Evolutionary conservation across 2,888 invertebrate species (phyloP).

Genomic region (Neuroscelio doddi): DNA sequence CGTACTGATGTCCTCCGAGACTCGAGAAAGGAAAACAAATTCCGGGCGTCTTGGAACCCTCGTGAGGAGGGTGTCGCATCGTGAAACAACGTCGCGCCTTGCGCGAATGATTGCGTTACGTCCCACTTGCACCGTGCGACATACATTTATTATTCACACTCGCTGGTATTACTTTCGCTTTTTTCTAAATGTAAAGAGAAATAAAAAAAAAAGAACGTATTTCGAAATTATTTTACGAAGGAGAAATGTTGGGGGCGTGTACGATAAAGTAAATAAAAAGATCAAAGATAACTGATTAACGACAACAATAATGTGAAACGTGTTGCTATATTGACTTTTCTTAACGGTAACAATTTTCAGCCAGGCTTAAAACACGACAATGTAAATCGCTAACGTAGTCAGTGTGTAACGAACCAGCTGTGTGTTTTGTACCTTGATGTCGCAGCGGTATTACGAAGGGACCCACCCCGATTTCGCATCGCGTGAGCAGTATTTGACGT

Average conservation of each 20-base stretch:
- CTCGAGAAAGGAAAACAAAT: constrained; percentile 38
- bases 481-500: constrained; percentile 37
- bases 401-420: constrained; percentile 33
- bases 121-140: constrained; percentile 51
- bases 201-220: no score
- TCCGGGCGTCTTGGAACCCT: constrained; percentile 46
- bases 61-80: constrained; percentile 51
- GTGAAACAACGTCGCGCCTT: constrained; percentile 56
- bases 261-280: no score
- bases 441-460: constrained; percentile 29
- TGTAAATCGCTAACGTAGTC: constrained; percentile 29
- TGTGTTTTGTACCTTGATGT: constrained; percentile 41
- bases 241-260: no score
- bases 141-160: constrained; percentile 63
- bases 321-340: constrained; percentile 15
- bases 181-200: constrained; percentile 21
- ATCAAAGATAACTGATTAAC: no score
- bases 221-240: no score
- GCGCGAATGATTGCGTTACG: constrained; percentile 65
- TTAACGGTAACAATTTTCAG: constrained; percentile 14
- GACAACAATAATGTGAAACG: neutral
- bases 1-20: constrained; percentile 43
- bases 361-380: constrained; percentile 9
- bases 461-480: constrained; percentile 35
- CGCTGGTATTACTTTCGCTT: constrained; percentile 39